A percentile compares a stretch with the other conserved stretches of the same genome.
These are phyloP conservation scores for Alligator mississippiensis DNA, from an alignment of 2,113 vertebrate species.

Conservation along the genomic window DNA sequence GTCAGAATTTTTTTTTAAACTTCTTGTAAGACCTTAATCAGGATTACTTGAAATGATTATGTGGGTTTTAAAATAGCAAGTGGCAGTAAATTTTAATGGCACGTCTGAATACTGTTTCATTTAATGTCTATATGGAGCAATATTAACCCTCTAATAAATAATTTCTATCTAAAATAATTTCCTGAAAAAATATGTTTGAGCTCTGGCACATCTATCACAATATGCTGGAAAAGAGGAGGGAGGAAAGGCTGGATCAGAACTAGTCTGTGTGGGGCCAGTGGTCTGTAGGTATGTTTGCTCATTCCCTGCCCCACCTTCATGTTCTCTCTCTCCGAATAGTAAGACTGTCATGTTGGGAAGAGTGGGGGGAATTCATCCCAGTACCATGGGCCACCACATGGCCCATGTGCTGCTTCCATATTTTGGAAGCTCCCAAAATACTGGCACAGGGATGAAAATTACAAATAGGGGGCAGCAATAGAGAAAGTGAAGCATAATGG, in stretches of 20 bases:
- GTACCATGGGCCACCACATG: neutral
- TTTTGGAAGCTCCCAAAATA: no score
- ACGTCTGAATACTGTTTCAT: conserved; percentile 24
- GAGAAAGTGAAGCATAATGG: neutral
- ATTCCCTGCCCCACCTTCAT: neutral
- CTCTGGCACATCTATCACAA: neutral
- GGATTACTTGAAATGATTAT: conserved; percentile 70
- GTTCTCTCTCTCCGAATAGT: neutral
- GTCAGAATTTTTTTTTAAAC: conserved; percentile 44
- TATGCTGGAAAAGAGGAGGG: neutral
- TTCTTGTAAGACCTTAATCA: conserved; percentile 74
- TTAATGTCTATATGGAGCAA: conserved; percentile 51
- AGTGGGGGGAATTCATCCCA: neutral
- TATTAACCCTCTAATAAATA: conserved; percentile 41
- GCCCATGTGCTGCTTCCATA: neutral
- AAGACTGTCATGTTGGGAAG: neutral
- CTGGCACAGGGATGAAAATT: neutral
- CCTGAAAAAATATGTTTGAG: neutral
- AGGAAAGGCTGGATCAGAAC: neutral
- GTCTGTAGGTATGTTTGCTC: neutral
- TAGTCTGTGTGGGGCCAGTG: neutral
- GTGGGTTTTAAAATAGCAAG: conserved; percentile 73
- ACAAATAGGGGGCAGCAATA: neutral
- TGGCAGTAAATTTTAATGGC: conserved; percentile 56
- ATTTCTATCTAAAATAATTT: conserved; percentile 25